Evolutionary conservation across 2,113 vertebrate genomes (phyloP).

Genomic region (Semicossyphus pulcher): DNA sequence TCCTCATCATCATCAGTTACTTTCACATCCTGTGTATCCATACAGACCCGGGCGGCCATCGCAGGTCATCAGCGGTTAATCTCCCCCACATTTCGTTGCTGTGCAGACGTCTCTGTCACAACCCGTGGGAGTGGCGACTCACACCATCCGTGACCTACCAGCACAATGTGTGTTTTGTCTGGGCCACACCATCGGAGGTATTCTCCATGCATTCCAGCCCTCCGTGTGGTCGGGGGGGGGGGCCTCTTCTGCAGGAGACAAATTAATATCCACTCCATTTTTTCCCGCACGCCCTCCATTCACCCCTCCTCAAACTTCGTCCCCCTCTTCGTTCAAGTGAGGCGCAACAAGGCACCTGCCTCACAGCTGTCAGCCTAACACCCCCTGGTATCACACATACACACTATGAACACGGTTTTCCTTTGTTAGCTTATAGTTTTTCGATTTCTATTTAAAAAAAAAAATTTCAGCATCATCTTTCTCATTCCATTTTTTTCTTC

Average conservation of each 20-base stretch:
- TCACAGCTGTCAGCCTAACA: constrained; percentile 69
- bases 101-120: constrained; percentile 78
- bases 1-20: constrained; percentile 69
- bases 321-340: constrained; percentile 6
- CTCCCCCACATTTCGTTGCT: constrained; percentile 75
- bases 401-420: too few relatives aligned
- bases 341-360: constrained; percentile 76
- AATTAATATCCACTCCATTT: constrained; percentile 79
- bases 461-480: too few relatives aligned
- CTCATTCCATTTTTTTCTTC: too few relatives aligned
- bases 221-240: constrained; percentile 72
- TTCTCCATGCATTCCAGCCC: constrained; percentile 81
- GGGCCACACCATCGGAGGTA: constrained; percentile 72
- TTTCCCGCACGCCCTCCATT: constrained; percentile 32
- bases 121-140: constrained; percentile 75
- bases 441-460: too few relatives aligned
- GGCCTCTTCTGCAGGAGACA: constrained; percentile 67
- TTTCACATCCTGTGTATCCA: constrained; percentile 66
- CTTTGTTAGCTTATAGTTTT: too few relatives aligned
- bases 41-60: constrained; percentile 47
- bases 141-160: constrained; percentile 76
- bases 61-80: constrained; percentile 77
- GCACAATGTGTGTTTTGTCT: constrained; percentile 85
- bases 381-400: background rate
- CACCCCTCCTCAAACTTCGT: background rate